Evolutionary conservation across 2,888 invertebrate species (phyloP).

Genomic region (Limnephilus rhombicus): DNA sequence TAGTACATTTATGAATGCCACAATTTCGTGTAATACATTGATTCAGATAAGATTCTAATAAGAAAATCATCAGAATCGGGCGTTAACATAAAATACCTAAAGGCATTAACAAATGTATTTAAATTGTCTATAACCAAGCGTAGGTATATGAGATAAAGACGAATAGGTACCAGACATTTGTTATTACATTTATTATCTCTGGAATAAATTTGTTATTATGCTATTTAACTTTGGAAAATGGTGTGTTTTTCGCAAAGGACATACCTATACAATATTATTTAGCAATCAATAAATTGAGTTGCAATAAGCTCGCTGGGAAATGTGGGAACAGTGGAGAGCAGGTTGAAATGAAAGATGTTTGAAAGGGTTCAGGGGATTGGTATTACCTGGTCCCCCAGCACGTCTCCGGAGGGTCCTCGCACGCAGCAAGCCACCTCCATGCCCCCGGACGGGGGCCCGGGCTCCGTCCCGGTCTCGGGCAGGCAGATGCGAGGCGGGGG

Average conservation of each 20-base stretch:
- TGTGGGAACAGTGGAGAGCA: not conserved
- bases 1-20: not conserved
- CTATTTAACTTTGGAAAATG: not conserved
- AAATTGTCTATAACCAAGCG: not conserved
- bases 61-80: not conserved
- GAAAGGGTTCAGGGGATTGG: not conserved
- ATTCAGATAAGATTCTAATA: not conserved
- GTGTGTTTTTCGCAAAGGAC: not conserved
- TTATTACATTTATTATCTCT: not conserved
- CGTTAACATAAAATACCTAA: not conserved
- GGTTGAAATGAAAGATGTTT: not conserved
- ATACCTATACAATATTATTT: not conserved
- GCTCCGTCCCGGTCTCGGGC: constrained; percentile 17
- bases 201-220: not conserved
- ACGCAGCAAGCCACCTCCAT: constrained; percentile 65
- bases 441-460: constrained; percentile 45
- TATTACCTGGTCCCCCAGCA: constrained; percentile 64
- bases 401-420: constrained; percentile 63
- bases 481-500: not conserved
- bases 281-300: not conserved
- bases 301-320: not conserved
- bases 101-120: not conserved
- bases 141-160: too few species aligned
- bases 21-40: not conserved
- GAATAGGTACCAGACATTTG: not conserved